Percentiles rank a stretch among this genome's conserved stretches.
phyloP scores from a whole-genome alignment of 1,140 invertebrate species.

The Pseudoatta argentina region DNA sequence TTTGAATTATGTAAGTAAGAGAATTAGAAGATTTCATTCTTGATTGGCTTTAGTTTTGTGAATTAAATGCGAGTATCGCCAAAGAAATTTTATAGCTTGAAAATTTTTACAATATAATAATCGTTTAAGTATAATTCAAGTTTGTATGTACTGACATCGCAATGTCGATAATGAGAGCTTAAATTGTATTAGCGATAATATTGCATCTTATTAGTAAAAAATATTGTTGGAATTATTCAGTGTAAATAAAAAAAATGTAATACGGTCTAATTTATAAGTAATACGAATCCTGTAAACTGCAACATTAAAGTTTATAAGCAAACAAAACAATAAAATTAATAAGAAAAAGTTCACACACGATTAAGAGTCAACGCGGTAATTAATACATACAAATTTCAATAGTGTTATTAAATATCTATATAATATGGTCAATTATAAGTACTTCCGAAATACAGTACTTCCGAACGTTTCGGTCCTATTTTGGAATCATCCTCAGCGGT shows the following conservation, averaged over 20 bases:
- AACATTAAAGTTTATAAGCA: background rate
- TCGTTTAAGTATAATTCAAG: background rate
- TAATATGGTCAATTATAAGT: too few relatives aligned
- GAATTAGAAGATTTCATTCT: background rate
- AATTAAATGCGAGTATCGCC: background rate
- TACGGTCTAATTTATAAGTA: background rate
- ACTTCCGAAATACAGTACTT: too few relatives aligned
- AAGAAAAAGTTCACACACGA: too few relatives aligned
- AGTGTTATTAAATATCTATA: too few relatives aligned
- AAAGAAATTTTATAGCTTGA: background rate
- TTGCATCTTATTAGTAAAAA: background rate
- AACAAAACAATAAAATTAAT: background rate
- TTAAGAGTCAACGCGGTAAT: too few relatives aligned
- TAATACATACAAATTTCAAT: too few relatives aligned
- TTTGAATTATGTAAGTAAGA: constrained; percentile 4
- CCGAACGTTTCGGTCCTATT: too few relatives aligned
- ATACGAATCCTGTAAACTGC: background rate
- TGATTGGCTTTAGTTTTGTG: background rate
- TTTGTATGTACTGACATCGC: background rate
- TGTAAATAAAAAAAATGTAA: background rate
- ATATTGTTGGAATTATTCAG: background rate
- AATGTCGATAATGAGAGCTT: background rate
- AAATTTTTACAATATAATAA: background rate
- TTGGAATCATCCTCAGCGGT: too few relatives aligned
- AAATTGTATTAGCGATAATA: constrained; percentile 1